A percentile compares a stretch with the other conserved stretches of the same genome.
These are phyloP conservation scores for Noctuana brunneofusca DNA, from an alignment of 2,888 invertebrate species.

Conservation along the genomic window DNA sequence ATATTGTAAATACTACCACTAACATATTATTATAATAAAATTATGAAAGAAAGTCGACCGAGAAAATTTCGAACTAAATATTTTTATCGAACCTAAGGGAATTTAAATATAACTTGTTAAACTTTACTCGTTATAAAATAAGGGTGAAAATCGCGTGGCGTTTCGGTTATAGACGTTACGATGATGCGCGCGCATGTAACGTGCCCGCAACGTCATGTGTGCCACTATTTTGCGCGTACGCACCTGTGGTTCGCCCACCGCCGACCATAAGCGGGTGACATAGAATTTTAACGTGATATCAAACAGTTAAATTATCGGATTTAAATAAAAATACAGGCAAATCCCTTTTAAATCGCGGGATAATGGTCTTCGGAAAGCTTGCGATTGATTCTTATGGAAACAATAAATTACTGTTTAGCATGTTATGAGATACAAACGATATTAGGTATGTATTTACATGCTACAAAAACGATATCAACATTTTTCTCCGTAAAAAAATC, in stretches of 20 bases:
- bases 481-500: too few species aligned
- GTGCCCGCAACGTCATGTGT: conserved; percentile 64
- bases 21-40: background rate
- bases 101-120: background rate
- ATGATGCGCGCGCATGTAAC: conserved; percentile 48
- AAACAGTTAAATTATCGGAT: conserved; percentile 18
- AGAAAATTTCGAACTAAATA: conserved; percentile 17
- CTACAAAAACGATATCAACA: too few species aligned
- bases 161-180: conserved; percentile 20
- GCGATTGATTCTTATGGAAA: background rate
- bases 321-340: conserved; percentile 25
- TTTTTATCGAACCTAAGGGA: background rate
- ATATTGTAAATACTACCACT: background rate
- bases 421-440: background rate
- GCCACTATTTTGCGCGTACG: conserved; percentile 68
- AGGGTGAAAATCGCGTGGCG: conserved; percentile 47
- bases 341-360: conserved; percentile 19
- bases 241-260: conserved; percentile 50
- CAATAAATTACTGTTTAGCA: background rate
- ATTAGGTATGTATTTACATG: too few species aligned
- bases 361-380: background rate
- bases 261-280: conserved; percentile 38
- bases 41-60: conserved; percentile 8
- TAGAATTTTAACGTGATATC: conserved; percentile 35
- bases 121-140: conserved; percentile 35